Evolutionary conservation across 2,113 vertebrate genomes (phyloP), one percentile per base, ranked within the genome.

Genomic region (Bambusicola thoracicus): DNA sequence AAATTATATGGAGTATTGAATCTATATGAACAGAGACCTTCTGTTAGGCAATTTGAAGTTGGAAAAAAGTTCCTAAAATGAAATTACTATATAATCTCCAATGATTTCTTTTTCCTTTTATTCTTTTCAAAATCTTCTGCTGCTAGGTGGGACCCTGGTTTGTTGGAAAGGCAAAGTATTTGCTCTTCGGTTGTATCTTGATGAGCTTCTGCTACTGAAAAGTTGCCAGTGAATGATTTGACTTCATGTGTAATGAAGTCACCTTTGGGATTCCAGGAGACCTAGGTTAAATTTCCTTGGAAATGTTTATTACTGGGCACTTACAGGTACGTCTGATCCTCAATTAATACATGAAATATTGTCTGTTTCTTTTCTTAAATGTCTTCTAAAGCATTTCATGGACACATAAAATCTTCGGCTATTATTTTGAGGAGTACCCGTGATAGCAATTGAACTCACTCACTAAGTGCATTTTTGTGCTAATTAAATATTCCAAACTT

Each of bases 401-500:
- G 95, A 94, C 92, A 93, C 97, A 97, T 97, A 97, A 97, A 98
- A 96, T 87, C 97, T 97, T 97, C 30, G 29, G 94, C 97, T 96
- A 97, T 97, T 98, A 97, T 98, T 98, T 98, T 96, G 97, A 97
- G 97, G 97, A 97, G 97, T 95, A 97, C 97, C 97, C 91, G 36
- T 89, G 95, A 93, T 96, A 96, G 97, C 97, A 96, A 97, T 97
- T 97, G 97, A 98, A 97, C 36, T 58, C 90, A 48, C 89, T 95
- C 94, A 77, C 92, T 97, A 96, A 97, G 97, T 97, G 97, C 97
- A 97, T 97, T 98, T 98, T 97, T 97, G 97, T 96, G 94, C 97
- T 98, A 98, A 98, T 98, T 98, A 98, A 98, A 97, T 97, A 98
- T 98, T 98, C 97, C 91, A 97, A 98, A 98, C 95, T 98, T 98